phyloP scores from a whole-genome alignment of 1,140 invertebrate genomes.

The Penaeus vannamei region DNA sequence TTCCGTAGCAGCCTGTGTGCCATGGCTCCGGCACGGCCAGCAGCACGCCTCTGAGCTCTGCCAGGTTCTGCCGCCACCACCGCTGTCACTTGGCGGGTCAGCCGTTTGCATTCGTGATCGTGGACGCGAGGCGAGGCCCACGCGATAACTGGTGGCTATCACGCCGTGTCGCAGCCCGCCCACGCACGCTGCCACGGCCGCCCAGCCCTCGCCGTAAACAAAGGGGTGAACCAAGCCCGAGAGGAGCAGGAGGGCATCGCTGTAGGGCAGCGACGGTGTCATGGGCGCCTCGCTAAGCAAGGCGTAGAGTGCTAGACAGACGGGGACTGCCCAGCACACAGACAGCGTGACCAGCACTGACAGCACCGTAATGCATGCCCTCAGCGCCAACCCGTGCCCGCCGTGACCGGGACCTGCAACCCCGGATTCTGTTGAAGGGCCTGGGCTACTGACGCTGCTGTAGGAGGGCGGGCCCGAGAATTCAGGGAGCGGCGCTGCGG shows the following conservation, averaged over 20 bases:
- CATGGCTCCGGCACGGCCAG: too few species aligned
- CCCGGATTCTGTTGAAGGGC: background rate
- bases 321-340: slow-evolving; percentile 36
- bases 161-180: background rate
- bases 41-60: too few species aligned
- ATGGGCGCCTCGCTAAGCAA: background rate
- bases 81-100: too few species aligned
- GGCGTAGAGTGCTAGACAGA: slow-evolving; percentile 27
- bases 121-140: background rate
- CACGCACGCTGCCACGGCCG: slow-evolving; percentile 5
- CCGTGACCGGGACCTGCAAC: too few species aligned
- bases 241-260: slow-evolving; percentile 41
- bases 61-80: too few species aligned
- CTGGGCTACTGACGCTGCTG: background rate
- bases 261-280: slow-evolving; percentile 23
- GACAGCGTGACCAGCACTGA: slow-evolving; percentile 38
- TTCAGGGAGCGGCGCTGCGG: background rate
- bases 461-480: background rate
- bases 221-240: slow-evolving; percentile 43
- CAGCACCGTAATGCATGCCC: slow-evolving; percentile 38
- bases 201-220: slow-evolving; percentile 46
- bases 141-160: background rate
- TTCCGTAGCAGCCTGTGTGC: too few species aligned
- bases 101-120: too few species aligned
- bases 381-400: slow-evolving; percentile 16